These are phyloP conservation scores for Magallana ariakensis DNA, from an alignment of 1,140 invertebrate genomes.

Conservation along the genomic window DNA sequence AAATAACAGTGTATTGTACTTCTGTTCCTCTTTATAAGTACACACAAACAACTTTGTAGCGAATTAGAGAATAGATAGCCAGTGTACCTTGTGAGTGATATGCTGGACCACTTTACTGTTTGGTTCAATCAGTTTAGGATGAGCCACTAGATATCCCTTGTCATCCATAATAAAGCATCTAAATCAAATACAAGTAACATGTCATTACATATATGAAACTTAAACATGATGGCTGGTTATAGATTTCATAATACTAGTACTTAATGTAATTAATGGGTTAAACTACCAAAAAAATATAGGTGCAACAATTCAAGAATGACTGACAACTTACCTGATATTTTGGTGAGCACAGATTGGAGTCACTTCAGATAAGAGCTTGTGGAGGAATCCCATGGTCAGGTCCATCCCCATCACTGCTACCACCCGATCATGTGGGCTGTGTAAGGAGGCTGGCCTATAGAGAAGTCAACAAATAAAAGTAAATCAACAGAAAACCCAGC, in stretches of 20 bases:
- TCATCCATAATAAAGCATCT: slow-evolving; percentile 95
- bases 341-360: slow-evolving; percentile 77
- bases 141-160: slow-evolving; percentile 91
- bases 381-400: slow-evolving; percentile 90
- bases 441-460: slow-evolving; percentile 79
- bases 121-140: slow-evolving; percentile 89
- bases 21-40: background rate
- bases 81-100: slow-evolving; percentile 86
- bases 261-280: no score
- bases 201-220: background rate
- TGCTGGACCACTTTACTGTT: slow-evolving; percentile 84
- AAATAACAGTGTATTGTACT: background rate
- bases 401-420: slow-evolving; percentile 90
- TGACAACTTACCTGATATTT: slow-evolving; percentile 71
- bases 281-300: no score
- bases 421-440: slow-evolving; percentile 80
- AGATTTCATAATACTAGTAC: background rate
- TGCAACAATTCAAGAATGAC: no score
- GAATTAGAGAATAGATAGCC: background rate
- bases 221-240: background rate
- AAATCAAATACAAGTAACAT: slow-evolving; percentile 35
- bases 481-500: background rate
- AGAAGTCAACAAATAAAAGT: slow-evolving; percentile 15
- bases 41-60: background rate
- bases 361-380: slow-evolving; percentile 82